Evolutionary conservation across 2,888 invertebrate genomes (phyloP).

Genomic region (Eugnorisma glareosa): DNA sequence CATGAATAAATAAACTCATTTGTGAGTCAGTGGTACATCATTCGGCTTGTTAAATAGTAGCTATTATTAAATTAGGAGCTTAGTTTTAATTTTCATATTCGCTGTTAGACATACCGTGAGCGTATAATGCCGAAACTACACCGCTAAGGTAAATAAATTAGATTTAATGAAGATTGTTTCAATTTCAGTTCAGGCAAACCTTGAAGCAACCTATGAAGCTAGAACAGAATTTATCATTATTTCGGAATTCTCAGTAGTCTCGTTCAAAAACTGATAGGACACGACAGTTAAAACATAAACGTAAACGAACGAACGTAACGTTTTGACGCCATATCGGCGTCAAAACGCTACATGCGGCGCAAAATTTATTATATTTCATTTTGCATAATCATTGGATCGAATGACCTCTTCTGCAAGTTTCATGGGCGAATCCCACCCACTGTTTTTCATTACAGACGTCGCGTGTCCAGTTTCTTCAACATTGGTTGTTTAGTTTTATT

Average conservation of each 20-base stretch:
- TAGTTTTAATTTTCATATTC: neutral
- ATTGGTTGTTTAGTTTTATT: neutral
- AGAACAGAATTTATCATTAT: neutral
- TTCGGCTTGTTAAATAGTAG: neutral
- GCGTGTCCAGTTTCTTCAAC: neutral
- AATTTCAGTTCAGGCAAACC: neutral
- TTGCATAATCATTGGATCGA: constrained; percentile 22
- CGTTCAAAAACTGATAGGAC: constrained; percentile 16
- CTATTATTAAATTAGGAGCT: neutral
- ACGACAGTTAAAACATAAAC: constrained; percentile 45
- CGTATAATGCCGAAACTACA: neutral
- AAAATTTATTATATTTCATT: constrained; percentile 37
- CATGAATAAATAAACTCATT: neutral
- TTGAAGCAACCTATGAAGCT: neutral
- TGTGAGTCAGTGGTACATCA: neutral
- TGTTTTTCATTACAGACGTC: constrained; percentile 39
- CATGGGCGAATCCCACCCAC: constrained; percentile 40
- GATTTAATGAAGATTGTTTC: neutral
- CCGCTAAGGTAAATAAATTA: neutral
- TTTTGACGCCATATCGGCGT: constrained; percentile 24
- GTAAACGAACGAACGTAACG: too few relatives aligned
- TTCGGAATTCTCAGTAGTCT: neutral
- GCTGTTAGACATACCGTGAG: neutral
- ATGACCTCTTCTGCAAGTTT: constrained; percentile 33
- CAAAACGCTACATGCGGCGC: constrained; percentile 7